Conservation (phyloP, 2,797 vertebrate species). For the Enteromius viviparus region DNA sequence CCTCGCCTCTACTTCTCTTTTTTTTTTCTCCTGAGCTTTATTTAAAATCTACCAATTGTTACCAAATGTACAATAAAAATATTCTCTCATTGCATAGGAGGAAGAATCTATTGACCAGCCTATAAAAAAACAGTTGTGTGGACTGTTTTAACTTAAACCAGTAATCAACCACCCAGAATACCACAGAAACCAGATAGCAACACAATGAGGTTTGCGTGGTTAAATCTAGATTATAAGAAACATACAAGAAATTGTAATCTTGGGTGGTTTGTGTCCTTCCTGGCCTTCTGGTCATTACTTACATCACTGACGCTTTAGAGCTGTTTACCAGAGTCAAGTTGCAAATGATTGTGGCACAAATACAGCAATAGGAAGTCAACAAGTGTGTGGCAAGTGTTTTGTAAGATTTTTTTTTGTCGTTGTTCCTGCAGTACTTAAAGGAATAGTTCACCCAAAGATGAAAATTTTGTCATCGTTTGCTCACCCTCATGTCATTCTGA, state of each 20-base stretch:
- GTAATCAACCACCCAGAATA: background rate
- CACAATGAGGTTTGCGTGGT: conserved; percentile 13
- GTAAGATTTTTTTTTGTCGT: conserved; percentile 14
- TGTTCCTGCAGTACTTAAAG: background rate
- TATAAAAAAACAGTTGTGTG: background rate
- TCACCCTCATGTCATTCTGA: background rate
- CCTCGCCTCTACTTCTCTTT: background rate
- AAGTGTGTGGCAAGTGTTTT: conserved; percentile 32
- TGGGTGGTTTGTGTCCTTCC: background rate
- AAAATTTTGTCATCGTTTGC: background rate
- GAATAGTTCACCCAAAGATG: background rate
- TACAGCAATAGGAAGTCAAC: conserved; percentile 26
- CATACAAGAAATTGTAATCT: background rate
- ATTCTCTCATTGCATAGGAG: background rate
- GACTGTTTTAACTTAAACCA: background rate
- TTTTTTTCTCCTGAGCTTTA: background rate
- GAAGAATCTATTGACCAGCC: background rate
- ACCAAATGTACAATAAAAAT: background rate
- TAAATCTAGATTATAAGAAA: background rate
- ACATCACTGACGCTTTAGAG: background rate
- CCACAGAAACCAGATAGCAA: background rate
- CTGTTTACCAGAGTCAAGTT: conserved; percentile 4
- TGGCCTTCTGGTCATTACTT: conserved; percentile 3
- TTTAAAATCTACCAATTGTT: background rate
- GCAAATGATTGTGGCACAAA: conserved; percentile 17